Conservation (phyloP, 2,113 vertebrate genomes). For the Actenoides hombroni region DNA sequence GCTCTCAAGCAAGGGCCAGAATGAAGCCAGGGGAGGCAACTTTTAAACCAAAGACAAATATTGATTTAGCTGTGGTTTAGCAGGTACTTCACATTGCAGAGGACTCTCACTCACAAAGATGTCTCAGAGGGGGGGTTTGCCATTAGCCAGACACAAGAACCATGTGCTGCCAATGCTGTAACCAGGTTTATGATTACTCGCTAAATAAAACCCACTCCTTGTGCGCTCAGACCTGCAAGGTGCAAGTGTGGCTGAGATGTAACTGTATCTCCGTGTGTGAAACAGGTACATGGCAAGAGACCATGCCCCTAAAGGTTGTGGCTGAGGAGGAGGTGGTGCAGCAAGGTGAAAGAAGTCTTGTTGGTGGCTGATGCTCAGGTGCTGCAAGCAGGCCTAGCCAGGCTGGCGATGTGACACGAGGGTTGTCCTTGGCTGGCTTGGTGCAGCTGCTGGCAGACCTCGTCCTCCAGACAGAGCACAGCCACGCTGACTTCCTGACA, state of each 20-base stretch:
- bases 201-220: neutral
- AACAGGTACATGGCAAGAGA: rapidly evolving
- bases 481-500: neutral
- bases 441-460: neutral
- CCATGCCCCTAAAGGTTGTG: neutral
- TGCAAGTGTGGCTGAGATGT: neutral
- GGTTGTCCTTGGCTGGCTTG: neutral
- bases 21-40: neutral
- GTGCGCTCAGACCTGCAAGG: neutral
- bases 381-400: neutral
- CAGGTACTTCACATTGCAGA: neutral
- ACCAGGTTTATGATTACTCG: neutral
- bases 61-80: neutral
- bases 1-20: neutral
- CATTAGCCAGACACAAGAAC: neutral
- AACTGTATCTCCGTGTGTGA: neutral
- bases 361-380: rapidly evolving
- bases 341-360: rapidly evolving
- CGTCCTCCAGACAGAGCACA: neutral
- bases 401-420: rapidly evolving
- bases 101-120: neutral
- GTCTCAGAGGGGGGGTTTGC: neutral
- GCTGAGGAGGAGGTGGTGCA: neutral
- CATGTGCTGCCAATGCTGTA: neutral
- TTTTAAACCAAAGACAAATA: neutral